phyloP scores from a whole-genome alignment of 2,888 invertebrate species.

The Nomada ferruginata region DNA sequence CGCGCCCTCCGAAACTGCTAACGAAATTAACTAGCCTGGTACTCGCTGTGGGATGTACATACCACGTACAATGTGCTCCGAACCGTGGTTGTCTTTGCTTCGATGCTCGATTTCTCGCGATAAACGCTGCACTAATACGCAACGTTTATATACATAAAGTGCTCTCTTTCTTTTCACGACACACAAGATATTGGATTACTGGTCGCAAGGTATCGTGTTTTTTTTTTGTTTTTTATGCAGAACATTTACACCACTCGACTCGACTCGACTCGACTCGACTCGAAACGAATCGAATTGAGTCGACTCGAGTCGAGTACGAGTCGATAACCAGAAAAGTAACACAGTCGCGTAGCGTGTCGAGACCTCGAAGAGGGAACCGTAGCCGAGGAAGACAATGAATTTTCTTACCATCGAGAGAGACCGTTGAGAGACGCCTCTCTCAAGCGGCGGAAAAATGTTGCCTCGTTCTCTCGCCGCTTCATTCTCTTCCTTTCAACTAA shows the following conservation, averaged over 20 bases:
- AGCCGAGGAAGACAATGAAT: constrained; percentile 18
- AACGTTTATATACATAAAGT: constrained; percentile 9
- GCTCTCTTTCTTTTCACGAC: constrained; percentile 19
- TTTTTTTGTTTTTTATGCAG: constrained; percentile 12
- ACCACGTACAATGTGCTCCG: constrained; percentile 4
- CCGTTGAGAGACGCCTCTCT: background rate
- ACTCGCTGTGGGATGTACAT: constrained; percentile 23
- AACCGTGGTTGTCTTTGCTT: background rate
- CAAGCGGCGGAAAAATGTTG: background rate
- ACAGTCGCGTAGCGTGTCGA: background rate
- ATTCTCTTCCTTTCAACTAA: background rate
- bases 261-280: background rate
- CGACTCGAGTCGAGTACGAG: background rate
- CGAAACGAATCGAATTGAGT: background rate
- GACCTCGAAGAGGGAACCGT: background rate
- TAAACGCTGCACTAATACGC: constrained; percentile 1
- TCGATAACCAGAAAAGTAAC: background rate
- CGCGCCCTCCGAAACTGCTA: constrained; percentile 22
- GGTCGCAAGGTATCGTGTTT: constrained; percentile 4
- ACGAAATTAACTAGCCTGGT: constrained; percentile 4
- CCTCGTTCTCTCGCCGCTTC: background rate
- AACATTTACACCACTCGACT: background rate
- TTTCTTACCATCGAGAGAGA: background rate
- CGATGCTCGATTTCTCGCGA: constrained; percentile 22
- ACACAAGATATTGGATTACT: constrained; percentile 36